phyloP scores from a whole-genome alignment of 2,797 vertebrate genomes.

The Benthosema pterotum region DNA sequence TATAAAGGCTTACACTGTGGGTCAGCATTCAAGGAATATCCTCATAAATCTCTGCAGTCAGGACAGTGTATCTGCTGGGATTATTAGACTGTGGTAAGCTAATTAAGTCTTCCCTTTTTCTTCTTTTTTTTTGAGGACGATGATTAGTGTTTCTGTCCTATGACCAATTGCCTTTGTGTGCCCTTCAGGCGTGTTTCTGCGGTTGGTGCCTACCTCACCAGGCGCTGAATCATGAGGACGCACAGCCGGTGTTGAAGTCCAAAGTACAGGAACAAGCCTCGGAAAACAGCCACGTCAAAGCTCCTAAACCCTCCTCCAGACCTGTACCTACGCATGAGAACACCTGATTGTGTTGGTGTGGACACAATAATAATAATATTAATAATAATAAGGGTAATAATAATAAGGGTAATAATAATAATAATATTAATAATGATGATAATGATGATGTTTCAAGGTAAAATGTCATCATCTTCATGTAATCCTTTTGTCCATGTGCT shows the following conservation, averaged over 20 bases:
- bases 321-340: conserved; percentile 76
- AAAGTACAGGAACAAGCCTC: conserved; percentile 89
- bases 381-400: too few species aligned
- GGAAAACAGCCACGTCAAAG: conserved; percentile 82
- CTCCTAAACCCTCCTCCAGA: conserved; percentile 73
- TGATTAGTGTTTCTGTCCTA: conserved; percentile 27
- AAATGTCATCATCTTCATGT: conserved; percentile 15
- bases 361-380: too few species aligned
- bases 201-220: conserved; percentile 86
- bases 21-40: conserved; percentile 22
- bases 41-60: conserved; percentile 4
- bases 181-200: conserved; percentile 87
- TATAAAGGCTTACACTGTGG: conserved; percentile 15
- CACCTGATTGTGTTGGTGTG: conserved; percentile 32
- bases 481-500: too few species aligned
- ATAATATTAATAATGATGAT: too few species aligned
- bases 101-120: conserved; percentile 18
- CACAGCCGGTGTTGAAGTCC: conserved; percentile 89
- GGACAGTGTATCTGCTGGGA: conserved; percentile 17
- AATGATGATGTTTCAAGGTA: conserved; percentile 94
- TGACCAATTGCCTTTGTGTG: conserved; percentile 42
- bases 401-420: too few species aligned
- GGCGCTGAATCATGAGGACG: conserved; percentile 82
- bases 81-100: conserved; percentile 4
- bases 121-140: neutral